Conservation (phyloP, 2,888 invertebrate species). For the Chalcis sispes region DNA sequence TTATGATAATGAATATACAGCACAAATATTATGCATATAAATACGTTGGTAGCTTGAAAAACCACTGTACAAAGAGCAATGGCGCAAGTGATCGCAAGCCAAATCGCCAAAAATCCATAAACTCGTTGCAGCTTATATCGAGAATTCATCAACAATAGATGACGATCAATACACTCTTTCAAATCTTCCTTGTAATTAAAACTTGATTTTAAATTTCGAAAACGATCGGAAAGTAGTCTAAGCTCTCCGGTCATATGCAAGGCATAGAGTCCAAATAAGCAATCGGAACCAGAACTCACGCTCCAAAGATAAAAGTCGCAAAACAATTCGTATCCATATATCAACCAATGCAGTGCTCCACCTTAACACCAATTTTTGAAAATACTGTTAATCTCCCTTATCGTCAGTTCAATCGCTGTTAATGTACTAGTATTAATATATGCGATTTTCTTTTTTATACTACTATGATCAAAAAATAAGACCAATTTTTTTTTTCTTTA, state of each 20-base stretch:
- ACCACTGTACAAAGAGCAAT: conserved; percentile 63
- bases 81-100: conserved; percentile 62
- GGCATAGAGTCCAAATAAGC: conserved; percentile 62
- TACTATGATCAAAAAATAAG: too few relatives aligned
- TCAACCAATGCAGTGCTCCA: conserved; percentile 26
- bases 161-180: conserved; percentile 55
- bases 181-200: conserved; percentile 52
- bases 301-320: conserved; percentile 40
- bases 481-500: too few relatives aligned
- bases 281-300: conserved; percentile 58
- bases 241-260: conserved; percentile 64
- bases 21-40: not conserved
- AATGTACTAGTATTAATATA: too few relatives aligned
- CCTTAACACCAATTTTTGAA: conserved; percentile 9
- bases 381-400: too few relatives aligned
- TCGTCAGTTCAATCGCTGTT: too few relatives aligned
- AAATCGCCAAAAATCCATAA: conserved; percentile 63
- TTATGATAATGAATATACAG: not conserved
- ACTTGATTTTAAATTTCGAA: conserved; percentile 41
- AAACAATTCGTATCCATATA: conserved; percentile 19
- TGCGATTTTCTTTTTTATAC: too few relatives aligned
- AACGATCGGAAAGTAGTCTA: conserved; percentile 55
- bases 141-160: conserved; percentile 57
- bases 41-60: conserved; percentile 60
- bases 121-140: conserved; percentile 58